phyloP scores from a whole-genome alignment of 2,888 invertebrate species.

The Sphaeridia pumilis region DNA sequence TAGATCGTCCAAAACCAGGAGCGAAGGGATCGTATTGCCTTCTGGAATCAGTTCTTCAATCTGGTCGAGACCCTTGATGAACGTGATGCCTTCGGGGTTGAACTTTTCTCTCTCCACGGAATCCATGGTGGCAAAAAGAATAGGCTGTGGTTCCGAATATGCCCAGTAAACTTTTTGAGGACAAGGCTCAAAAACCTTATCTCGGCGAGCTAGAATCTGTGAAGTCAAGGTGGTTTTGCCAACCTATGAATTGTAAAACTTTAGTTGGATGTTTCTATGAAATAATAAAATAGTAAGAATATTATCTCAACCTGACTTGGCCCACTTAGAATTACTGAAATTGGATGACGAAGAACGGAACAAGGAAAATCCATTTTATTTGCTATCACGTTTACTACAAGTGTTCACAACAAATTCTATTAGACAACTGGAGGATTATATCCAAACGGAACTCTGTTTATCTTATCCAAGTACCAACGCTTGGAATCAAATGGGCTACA shows the following conservation, averaged over 20 bases:
- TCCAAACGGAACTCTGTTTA: no score
- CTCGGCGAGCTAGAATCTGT: not conserved
- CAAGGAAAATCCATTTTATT: no score
- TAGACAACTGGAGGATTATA: no score
- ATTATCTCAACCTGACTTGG: no score
- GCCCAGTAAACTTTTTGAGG: not conserved
- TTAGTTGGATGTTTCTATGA: no score
- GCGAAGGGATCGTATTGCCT: not conserved
- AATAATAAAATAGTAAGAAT: no score
- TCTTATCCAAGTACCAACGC: no score
- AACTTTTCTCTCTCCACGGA: not conserved
- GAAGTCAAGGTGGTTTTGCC: not conserved
- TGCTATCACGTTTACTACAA: no score
- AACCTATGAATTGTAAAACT: not conserved
- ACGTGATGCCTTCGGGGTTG: not conserved
- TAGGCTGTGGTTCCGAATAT: not conserved
- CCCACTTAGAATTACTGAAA: no score
- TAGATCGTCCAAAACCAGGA: not conserved
- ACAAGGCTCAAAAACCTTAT: not conserved
- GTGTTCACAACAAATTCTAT: no score
- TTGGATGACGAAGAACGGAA: no score
- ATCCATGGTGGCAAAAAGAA: not conserved
- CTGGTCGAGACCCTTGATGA: not conserved
- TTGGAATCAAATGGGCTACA: no score
- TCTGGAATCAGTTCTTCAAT: not conserved